Evolutionary conservation across 2,797 vertebrate genomes (phyloP).

Genomic region (Oryzias dopingdopingensis): DNA sequence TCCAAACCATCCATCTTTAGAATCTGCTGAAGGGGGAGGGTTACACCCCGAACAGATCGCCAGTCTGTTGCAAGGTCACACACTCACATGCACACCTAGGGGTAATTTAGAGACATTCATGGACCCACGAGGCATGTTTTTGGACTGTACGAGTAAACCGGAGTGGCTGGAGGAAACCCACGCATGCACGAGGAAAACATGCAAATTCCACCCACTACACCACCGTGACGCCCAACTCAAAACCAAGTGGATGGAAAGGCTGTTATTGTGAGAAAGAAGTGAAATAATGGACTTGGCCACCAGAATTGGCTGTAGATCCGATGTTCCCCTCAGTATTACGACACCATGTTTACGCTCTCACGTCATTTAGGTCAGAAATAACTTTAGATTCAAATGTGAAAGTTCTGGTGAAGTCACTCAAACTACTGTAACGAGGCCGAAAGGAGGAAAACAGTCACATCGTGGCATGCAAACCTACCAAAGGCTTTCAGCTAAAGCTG

Average conservation of each 20-base stretch:
- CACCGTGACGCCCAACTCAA: too few species aligned
- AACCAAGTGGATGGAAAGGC: conserved; percentile 18
- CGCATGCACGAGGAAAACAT: too few species aligned
- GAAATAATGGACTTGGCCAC: conserved; percentile 19
- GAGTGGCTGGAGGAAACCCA: too few species aligned
- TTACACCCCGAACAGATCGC: too few species aligned
- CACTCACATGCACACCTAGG: conserved; percentile 17
- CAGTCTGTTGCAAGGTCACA: background rate
- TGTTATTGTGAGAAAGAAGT: conserved; percentile 19
- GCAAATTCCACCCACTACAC: too few species aligned
- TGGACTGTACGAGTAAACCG: too few species aligned
- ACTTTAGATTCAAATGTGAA: conserved; percentile 1
- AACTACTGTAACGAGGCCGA: background rate
- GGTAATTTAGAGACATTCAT: too few species aligned
- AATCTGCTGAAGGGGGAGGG: too few species aligned
- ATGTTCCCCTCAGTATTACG: conserved; percentile 14
- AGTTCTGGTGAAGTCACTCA: background rate
- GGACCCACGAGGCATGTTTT: too few species aligned
- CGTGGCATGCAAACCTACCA: too few species aligned
- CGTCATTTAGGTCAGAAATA: conserved; percentile 12
- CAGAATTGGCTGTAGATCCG: conserved; percentile 29
- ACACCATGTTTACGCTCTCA: conserved; percentile 29
- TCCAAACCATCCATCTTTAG: too few species aligned
- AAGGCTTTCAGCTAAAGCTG: too few species aligned
- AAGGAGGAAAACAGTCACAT: background rate